These are phyloP conservation scores for Hyles vespertilio DNA, from an alignment of 1,140 invertebrate species.

Conservation along the genomic window DNA sequence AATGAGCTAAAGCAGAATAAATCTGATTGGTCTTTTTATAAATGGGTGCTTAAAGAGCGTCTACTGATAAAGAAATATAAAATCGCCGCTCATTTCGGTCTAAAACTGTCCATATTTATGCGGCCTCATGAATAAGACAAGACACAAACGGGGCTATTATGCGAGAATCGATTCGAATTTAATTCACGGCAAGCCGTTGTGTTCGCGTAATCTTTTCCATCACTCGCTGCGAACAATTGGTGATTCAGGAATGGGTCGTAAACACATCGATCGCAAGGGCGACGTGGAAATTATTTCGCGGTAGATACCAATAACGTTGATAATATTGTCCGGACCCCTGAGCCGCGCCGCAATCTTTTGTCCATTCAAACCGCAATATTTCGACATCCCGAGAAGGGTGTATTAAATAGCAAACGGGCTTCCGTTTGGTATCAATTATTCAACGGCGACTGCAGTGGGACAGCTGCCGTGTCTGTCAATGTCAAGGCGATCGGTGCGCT, in stretches of 20 bases:
- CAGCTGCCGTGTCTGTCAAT: too few relatives aligned
- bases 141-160: slow-evolving; percentile 19
- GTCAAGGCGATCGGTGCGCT: too few relatives aligned
- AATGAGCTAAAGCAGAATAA: background rate
- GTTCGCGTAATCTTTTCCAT: slow-evolving; percentile 12
- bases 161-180: slow-evolving; percentile 15
- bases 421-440: too few relatives aligned
- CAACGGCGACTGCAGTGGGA: too few relatives aligned
- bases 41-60: background rate
- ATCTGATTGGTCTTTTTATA: background rate
- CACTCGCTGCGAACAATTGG: slow-evolving; percentile 14
- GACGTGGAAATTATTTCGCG: background rate
- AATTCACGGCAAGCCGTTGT: slow-evolving; percentile 17
- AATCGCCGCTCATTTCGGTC: slow-evolving; percentile 13
- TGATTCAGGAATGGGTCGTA: slow-evolving; percentile 14
- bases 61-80: slow-evolving; percentile 2
- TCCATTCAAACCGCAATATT: too few relatives aligned
- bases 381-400: too few relatives aligned
- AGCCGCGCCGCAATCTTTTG: too few relatives aligned
- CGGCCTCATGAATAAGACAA: slow-evolving; percentile 22
- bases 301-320: too few relatives aligned
- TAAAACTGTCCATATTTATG: slow-evolving; percentile 14
- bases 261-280: slow-evolving; percentile 14
- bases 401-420: too few relatives aligned
- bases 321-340: too few relatives aligned